Evolutionary conservation across 2,797 vertebrate species (phyloP).

Genomic region (Cossypha caffra): DNA sequence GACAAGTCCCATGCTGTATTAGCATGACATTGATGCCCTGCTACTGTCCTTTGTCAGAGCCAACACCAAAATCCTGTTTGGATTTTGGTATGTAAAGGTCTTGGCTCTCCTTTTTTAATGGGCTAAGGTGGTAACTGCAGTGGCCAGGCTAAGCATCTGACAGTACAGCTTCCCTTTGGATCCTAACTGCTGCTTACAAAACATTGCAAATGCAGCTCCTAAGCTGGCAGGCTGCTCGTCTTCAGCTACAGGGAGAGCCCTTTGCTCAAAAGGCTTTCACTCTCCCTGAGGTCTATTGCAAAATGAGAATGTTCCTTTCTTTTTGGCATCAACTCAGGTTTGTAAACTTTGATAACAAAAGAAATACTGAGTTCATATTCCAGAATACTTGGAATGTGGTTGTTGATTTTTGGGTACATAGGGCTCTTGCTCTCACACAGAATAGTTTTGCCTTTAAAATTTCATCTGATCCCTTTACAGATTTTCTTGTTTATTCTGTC

Average conservation of each 20-base stretch:
- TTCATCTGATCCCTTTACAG: slow-evolving; percentile 43
- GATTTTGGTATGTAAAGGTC: not conserved
- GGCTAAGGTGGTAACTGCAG: not conserved
- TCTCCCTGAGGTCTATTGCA: slow-evolving; percentile 35
- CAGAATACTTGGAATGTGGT: slow-evolving; percentile 66
- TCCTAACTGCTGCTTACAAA: not conserved
- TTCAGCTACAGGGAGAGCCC: not conserved
- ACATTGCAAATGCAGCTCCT: not conserved
- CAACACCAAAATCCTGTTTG: not conserved
- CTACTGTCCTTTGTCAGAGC: not conserved
- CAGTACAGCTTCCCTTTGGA: not conserved
- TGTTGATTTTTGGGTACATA: slow-evolving; percentile 63
- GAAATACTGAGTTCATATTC: slow-evolving; percentile 54
- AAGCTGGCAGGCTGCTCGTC: not conserved
- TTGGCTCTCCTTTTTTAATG: not conserved
- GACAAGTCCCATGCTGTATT: not conserved
- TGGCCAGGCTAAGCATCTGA: not conserved
- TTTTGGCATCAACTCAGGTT: slow-evolving; percentile 24
- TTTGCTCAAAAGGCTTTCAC: not conserved
- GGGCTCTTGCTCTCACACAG: slow-evolving; percentile 18
- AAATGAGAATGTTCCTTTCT: slow-evolving; percentile 33
- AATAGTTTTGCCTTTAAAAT: not conserved
- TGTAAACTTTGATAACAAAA: slow-evolving; percentile 29
- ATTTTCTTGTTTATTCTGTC: slow-evolving; percentile 56
- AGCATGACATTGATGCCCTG: not conserved